A percentile compares a stretch with the other conserved stretches of the same genome.
Evolutionary conservation across 1,140 invertebrate species (phyloP).

Genomic region (Papilio aristodemus): DNA sequence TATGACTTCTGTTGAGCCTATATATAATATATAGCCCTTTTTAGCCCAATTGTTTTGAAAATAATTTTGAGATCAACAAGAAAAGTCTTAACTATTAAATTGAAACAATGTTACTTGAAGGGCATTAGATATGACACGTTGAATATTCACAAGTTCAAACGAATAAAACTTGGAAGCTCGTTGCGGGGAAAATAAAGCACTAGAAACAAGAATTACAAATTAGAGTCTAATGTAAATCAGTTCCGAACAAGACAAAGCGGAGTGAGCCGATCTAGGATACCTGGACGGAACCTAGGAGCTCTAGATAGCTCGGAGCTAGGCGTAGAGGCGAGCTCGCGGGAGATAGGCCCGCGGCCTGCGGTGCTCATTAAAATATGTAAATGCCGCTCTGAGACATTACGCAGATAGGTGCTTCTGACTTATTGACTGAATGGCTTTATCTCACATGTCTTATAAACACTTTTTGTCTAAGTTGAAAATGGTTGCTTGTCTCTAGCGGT

Average conservation of each 20-base stretch:
- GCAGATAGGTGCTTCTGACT: constrained; percentile 78
- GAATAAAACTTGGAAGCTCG: background rate
- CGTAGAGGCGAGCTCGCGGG: constrained; percentile 37
- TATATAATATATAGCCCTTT: no score
- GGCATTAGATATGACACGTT: background rate
- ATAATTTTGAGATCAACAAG: no score
- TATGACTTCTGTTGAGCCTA: no score
- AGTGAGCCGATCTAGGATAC: constrained; percentile 36
- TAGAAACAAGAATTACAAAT: constrained; percentile 23
- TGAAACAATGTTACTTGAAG: no score
- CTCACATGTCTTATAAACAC: constrained; percentile 23
- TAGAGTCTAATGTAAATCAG: constrained; percentile 28
- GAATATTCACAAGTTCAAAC: constrained; percentile 8
- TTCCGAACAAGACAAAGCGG: constrained; percentile 32
- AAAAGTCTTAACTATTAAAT: no score
- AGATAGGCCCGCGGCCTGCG: constrained; percentile 64
- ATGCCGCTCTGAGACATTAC: constrained; percentile 71
- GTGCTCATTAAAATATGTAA: constrained; percentile 79
- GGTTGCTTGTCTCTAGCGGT: no score
- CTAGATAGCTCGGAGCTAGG: constrained; percentile 20
- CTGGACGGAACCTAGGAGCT: constrained; percentile 33
- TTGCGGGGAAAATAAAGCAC: constrained; percentile 23
- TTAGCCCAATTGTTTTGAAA: no score
- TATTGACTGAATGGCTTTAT: constrained; percentile 71
- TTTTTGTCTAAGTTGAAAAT: background rate